Percentiles rank a stretch among this genome's conserved stretches.
phyloP scores from a whole-genome alignment of 2,113 vertebrate genomes.

The Stercorarius parasiticus region DNA sequence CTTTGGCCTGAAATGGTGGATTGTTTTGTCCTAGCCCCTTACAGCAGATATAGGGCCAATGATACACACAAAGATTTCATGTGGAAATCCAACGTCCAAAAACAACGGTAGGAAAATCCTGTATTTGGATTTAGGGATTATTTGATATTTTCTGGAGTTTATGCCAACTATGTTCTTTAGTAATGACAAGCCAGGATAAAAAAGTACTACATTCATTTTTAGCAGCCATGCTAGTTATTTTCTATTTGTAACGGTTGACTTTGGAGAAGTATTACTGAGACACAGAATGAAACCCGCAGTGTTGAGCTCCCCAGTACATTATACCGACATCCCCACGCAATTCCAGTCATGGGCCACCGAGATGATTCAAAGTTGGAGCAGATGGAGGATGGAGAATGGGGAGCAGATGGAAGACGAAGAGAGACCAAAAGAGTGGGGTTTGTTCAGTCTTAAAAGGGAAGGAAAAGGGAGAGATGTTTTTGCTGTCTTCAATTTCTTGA shows the following conservation, averaged over 20 bases:
- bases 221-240: background rate
- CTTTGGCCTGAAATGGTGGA: background rate
- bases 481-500: background rate
- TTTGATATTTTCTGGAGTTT: background rate
- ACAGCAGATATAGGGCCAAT: accelerated
- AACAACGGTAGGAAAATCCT: background rate
- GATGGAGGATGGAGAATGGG: background rate
- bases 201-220: background rate
- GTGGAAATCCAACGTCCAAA: background rate
- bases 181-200: background rate
- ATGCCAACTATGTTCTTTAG: background rate
- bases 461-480: background rate
- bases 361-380: background rate
- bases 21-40: background rate
- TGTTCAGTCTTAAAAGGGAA: background rate
- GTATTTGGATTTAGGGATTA: background rate
- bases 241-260: background rate
- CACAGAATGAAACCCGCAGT: background rate
- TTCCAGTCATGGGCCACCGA: background rate
- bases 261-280: background rate
- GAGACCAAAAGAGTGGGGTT: background rate
- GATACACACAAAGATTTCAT: accelerated
- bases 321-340: too few species aligned
- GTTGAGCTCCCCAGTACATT: background rate
- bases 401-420: background rate